Evolutionary conservation across 2,113 vertebrate species (phyloP), one percentile per base, ranked within the genome.

Genomic region (Hippocampus zosterae): DNA sequence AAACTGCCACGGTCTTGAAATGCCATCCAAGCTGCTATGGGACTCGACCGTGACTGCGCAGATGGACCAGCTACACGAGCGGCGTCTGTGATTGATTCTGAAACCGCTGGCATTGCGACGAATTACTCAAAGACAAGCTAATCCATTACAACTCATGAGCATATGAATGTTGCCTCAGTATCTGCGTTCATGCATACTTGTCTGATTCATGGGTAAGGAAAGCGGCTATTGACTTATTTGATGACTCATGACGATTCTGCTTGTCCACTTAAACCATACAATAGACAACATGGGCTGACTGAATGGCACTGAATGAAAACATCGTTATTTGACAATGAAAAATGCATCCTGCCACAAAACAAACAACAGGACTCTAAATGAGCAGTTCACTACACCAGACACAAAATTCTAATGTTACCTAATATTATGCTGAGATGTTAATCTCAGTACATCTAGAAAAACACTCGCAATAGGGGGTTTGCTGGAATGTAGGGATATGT

Each of bases 201-300:
- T 69, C 59, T 84, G 87, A 88, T 80, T 90, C 83, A 87, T 78
- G 71, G 80, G 73, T 84, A 77, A 79, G 80, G 72, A 79, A 85
- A 83, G 72, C 55, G 69, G 82, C 78, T 80, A 86, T 87, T 82
- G 86, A 85, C 83, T 72, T 71, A 81, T 81, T 64, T 25, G 69
- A 77, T 88, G 86, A 88, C 75, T 89, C 87, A 84, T 55, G 69
- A 77, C 84, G 84, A 87, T 75, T 88, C 84, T 84, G 70, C 56
- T 50, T 71, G 67, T 67, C 76, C 64, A 65, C 77, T 86, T 72
- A 74, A 82, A 73, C 37, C 63, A 52, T 42, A 63, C 33, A 44
- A 76, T 10, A 71, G 69, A 69, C 13, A 59, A 62, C 62, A 52
- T 63, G 16, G 8, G 60, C 27, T 44, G 9, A 16, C 25, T 74